A percentile compares a stretch with the other conserved stretches of the same genome.
These are phyloP conservation scores for Spongilla lacustris DNA, from an alignment of 37 sponge, comb jelly and placozoan species.

Conservation along the genomic window DNA sequence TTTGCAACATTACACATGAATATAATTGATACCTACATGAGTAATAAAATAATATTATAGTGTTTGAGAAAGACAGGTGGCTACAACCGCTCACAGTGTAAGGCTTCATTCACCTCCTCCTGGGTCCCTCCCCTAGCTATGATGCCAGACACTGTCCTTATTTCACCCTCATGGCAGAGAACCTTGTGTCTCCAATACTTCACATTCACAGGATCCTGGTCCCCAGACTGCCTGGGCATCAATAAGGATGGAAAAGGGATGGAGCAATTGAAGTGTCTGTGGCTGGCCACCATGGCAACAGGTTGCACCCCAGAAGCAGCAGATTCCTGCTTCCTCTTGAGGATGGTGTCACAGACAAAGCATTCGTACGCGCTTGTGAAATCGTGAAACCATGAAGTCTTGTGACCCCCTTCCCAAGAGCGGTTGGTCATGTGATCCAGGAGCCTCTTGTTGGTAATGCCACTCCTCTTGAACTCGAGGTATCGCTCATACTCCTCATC, in stretches of 20 bases:
- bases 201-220: not conserved
- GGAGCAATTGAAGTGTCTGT: conserved; percentile 27
- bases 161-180: conserved; percentile 11
- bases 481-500: conserved; percentile 74
- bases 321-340: conserved; percentile 24
- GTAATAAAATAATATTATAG: too few relatives aligned
- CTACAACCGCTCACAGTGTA: not conserved
- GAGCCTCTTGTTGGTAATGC: conserved; percentile 61
- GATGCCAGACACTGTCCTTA: not conserved
- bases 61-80: too few relatives aligned
- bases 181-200: conserved; percentile 14
- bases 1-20: too few relatives aligned
- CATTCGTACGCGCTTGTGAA: conserved; percentile 76
- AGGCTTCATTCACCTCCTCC: not conserved
- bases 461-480: conserved; percentile 62
- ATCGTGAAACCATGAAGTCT: conserved; percentile 1
- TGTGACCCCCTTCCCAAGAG: conserved; percentile 39
- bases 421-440: conserved; percentile 36
- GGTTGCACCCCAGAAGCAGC: not conserved
- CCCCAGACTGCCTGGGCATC: not conserved
- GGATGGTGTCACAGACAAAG: conserved; percentile 58
- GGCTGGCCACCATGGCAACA: conserved; percentile 19
- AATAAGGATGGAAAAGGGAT: conserved; percentile 22
- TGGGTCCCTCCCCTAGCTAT: conserved; percentile 4
- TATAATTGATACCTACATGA: too few relatives aligned